Evolutionary conservation across 2,113 vertebrate species (phyloP), one percentile per base, ranked within the genome.

Genomic region (Nothoprocta pentlandii): DNA sequence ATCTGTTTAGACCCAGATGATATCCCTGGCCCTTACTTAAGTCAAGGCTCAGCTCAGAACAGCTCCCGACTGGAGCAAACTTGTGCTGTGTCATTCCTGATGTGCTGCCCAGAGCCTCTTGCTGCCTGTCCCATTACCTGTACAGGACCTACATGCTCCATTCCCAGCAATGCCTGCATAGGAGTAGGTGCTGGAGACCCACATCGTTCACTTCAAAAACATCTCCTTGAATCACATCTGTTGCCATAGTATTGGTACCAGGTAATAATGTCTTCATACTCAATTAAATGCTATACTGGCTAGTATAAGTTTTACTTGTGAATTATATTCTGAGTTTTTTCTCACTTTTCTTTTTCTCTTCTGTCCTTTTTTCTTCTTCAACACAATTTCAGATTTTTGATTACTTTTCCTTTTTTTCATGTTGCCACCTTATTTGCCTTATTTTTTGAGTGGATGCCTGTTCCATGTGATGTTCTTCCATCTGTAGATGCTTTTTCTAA

Each of bases 391-490:
- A 7, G n/a, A 80, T 90, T 90, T 91, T 64, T 66, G 46, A 41
- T 75, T 25, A 49, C 28, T 80, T 82, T 74, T 44, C 16, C 16
- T 46, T 46, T 46, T 46, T 75, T 80, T 54, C 36, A 8, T 49
- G 16, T 17, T 51, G 42, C 23, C 86, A 23, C 7, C 62, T 70
- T 82, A 39, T 74, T 93, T 39, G 36, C 36, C 36, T 39, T 39
- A 34, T 90, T 88, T 91, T 90, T 85, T 80, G 51, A 90, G 87
- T 82, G 56, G 51, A 42, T 3, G 88, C 44, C 87, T 85, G 16
- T 80, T 94, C 49, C 77, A 83, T 85, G 51, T 84, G 92, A 39
- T 82, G 26, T 89, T 91, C 73, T 93, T 95, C 90, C 90, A 94
- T 95, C 93, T 95, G 91, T 74, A 92, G 68, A 39, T 56, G 36